These are phyloP conservation scores for Diplolepis rosae DNA, from an alignment of 2,888 invertebrate genomes.

Conservation along the genomic window DNA sequence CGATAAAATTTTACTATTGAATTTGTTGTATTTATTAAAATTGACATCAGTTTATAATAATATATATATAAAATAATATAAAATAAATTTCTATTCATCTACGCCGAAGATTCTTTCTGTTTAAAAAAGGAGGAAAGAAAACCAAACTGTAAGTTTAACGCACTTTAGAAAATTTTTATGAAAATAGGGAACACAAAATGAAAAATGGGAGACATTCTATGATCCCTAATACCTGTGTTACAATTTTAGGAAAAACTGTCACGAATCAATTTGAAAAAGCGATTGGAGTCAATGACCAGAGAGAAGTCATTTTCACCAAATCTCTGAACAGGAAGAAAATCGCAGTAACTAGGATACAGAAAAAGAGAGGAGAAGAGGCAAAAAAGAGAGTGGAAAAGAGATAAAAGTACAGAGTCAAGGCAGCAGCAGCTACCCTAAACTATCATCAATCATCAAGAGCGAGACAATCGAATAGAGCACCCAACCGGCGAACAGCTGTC, in stretches of 20 bases:
- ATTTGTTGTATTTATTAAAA: too few relatives aligned
- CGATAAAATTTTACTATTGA: too few relatives aligned
- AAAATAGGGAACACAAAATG: too few relatives aligned
- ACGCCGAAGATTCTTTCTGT: background rate
- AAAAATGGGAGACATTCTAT: too few relatives aligned
- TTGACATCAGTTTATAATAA: too few relatives aligned
- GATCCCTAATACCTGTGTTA: too few relatives aligned
- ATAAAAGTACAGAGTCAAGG: slow-evolving; percentile 60
- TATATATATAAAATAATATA: too few relatives aligned
- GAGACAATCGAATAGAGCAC: slow-evolving; percentile 77
- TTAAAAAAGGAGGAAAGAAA: background rate
- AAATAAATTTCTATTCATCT: too few relatives aligned
- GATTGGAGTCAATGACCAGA: background rate
- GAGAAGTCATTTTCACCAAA: background rate
- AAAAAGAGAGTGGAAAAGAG: slow-evolving; percentile 54
- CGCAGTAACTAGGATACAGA: slow-evolving; percentile 32
- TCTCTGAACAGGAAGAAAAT: slow-evolving; percentile 34
- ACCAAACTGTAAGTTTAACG: too few relatives aligned
- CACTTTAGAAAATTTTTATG: too few relatives aligned
- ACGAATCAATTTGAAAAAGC: background rate
- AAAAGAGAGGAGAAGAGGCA: slow-evolving; percentile 43
- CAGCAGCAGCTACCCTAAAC: slow-evolving; percentile 72
- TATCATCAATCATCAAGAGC: slow-evolving; percentile 78
- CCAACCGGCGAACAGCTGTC: slow-evolving; percentile 77
- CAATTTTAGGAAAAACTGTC: too few relatives aligned